Evolutionary conservation across 2,888 invertebrate species (phyloP), one percentile per base, ranked within the genome.

Genomic region (Dendrolimus houi): DNA sequence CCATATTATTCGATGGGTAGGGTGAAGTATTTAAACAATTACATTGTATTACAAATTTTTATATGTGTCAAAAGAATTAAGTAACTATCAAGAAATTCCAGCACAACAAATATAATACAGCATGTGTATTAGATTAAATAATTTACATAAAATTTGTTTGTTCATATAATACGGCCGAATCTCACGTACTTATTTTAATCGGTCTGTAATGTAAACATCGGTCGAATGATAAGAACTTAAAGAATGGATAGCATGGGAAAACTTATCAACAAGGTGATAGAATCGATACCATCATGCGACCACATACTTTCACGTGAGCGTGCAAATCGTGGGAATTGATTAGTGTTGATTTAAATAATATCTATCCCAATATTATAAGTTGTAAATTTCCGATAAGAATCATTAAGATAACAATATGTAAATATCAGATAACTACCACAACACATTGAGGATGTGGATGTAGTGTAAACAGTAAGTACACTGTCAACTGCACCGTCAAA

Each of bases 241-340:
- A 74, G 74, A 77, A 76, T 71, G 69, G 66, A 70, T 69, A 72
- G 69, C 76, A 81, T 82, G 85, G 76, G 82, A 83, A 84, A 78
- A 73, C 61, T 62, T 72, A 70, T 66, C 68, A 83, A 86, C 86
- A 87, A 81, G 74, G 69, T 74, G 78, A 82, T 79, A 78, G 68
- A 61, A 67, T 65, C 66, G 66, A 74, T 75, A 79, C 65, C 65
- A 60, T 71, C 74, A 75, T 70, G 77, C 81, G 74, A 80, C 75
- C 74, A 69, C 71, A 75, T 74, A 69, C 80, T 83, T 83, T 84
- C 81, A 79, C 79, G 79, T 72, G 70, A 79, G 66, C 71, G 69
- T 66, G 67, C 71, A 60, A 67, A 72, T 70, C 85, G 85, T 87
- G 87, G 85, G 87, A 87, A 86, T 69, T 67, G 62, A 70, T 70